A percentile compares a stretch with the other conserved stretches of the same genome.
These are phyloP conservation scores for Sebastes oblongus DNA, from an alignment of 2,797 vertebrate genomes.

Conservation along the genomic window DNA sequence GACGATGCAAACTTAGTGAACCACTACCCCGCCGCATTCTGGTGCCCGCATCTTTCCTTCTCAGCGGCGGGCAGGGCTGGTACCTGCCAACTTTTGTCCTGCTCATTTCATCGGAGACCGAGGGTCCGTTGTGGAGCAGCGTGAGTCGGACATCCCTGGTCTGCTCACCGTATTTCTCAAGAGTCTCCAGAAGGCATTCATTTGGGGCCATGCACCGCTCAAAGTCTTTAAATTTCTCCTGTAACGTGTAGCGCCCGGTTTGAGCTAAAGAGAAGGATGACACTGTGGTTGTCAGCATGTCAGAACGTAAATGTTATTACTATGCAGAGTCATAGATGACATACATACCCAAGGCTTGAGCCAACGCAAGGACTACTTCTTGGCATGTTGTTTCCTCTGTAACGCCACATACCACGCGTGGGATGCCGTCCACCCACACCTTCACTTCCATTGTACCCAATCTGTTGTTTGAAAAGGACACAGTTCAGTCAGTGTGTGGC, in stretches of 20 bases:
- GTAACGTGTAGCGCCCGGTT: slow-evolving; percentile 81
- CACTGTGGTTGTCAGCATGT: not conserved
- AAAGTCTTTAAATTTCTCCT: slow-evolving; percentile 84
- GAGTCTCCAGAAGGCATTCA: slow-evolving; percentile 78
- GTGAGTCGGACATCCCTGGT: slow-evolving; percentile 81
- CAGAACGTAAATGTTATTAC: not conserved
- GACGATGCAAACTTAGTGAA: slow-evolving; percentile 65
- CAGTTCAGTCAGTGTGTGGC: not conserved
- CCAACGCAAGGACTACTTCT: slow-evolving; percentile 84
- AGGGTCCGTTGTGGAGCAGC: slow-evolving; percentile 73
- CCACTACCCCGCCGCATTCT: slow-evolving; percentile 56
- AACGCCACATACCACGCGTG: slow-evolving; percentile 83
- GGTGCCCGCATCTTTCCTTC: slow-evolving; percentile 64
- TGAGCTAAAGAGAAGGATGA: slow-evolving; percentile 68
- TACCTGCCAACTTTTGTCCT: slow-evolving; percentile 58
- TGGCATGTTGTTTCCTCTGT: slow-evolving; percentile 83
- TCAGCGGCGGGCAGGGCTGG: slow-evolving; percentile 64
- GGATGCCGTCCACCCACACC: slow-evolving; percentile 80
- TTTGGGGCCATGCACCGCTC: slow-evolving; percentile 76
- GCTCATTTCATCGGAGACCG: slow-evolving; percentile 50
- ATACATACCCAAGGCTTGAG: slow-evolving; percentile 79
- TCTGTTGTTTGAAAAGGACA: not conserved
- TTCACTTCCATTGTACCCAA: slow-evolving; percentile 82
- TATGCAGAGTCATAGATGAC: not conserved
- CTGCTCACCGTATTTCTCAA: slow-evolving; percentile 82